Evolutionary conservation across 2,888 invertebrate species (phyloP), one percentile per base, ranked within the genome.

Genomic region (Agrotis puta): DNA sequence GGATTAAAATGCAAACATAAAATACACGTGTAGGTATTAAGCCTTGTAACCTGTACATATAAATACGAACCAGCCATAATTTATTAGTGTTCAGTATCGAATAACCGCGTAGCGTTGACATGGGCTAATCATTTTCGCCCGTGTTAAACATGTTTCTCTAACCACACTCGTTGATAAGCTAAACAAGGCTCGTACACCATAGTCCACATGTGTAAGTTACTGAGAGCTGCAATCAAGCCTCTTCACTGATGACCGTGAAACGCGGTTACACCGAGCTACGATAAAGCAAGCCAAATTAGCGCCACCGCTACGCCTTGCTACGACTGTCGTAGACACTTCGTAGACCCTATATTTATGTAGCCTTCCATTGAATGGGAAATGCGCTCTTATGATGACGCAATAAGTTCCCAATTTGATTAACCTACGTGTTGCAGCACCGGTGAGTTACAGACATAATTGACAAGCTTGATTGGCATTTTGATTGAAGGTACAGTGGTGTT

Each of bases 201-300:
- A 72, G 64, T 71, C 76, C 57, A 68, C n/a, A 70, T 81, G 68
- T 84, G 89, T 89, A 89, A 90, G 87, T 88, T 85, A 83, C 85
- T 74, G 70, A 84, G 74, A 81, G 78, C 75, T 88, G 91, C 91
- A 94, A 94, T 93, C 92, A 93, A 90, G 90, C 82, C 91, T 88
- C 91, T 92, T 92, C 91, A 90, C 83, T 82, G 85, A 87, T 91
- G 93, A 87, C 92, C 92, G 86, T 94, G 93, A 92, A 89, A 88
- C 87, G 89, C 82, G 89, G 91, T 92, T 91, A 92, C 92, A 92
- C 75, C 81, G 65, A 79, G 79, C 88, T 87, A 86, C 88, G 84
- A 85, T 86, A 87, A 83, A 87, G 81, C 89, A 84, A 84, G 83
- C 87, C 87, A 91, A 90, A 90, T 88, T 87, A 87, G 83, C 87